These are phyloP conservation scores for Phoxinus phoxinus DNA, from an alignment of 2,113 vertebrate species.

Conservation along the genomic window DNA sequence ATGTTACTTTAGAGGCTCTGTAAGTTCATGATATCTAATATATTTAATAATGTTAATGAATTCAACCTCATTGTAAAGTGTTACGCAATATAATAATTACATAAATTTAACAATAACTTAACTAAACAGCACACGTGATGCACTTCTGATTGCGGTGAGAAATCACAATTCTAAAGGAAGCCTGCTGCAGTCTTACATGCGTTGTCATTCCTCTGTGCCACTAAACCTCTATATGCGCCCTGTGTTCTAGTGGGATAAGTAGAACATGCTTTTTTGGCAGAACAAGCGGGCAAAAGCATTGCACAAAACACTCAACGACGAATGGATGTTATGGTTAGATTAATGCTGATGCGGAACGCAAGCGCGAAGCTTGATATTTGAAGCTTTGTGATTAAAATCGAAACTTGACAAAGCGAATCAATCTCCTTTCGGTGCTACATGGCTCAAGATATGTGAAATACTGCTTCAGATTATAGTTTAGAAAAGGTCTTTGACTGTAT, in stretches of 20 bases:
- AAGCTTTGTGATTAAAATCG: slow-evolving; percentile 7
- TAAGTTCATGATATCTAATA: background rate
- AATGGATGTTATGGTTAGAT: background rate
- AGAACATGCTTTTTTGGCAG: slow-evolving; percentile 47
- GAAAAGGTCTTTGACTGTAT: background rate
- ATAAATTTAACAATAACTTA: background rate
- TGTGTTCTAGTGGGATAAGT: background rate
- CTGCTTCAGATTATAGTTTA: slow-evolving; percentile 32
- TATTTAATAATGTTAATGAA: background rate
- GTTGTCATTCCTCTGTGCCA: background rate
- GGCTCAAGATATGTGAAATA: slow-evolving; percentile 39
- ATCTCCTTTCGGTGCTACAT: slow-evolving; percentile 29
- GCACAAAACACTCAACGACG: slow-evolving; percentile 2
- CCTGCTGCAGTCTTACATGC: background rate
- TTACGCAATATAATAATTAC: background rate
- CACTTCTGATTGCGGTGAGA: slow-evolving; percentile 6
- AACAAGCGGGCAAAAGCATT: slow-evolving; percentile 25
- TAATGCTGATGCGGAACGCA: background rate
- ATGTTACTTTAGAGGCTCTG: background rate
- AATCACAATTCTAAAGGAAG: background rate
- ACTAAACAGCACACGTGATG: slow-evolving; percentile 28
- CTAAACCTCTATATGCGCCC: slow-evolving; percentile 42
- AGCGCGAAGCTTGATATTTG: background rate
- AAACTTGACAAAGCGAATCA: slow-evolving; percentile 2
- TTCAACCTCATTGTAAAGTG: background rate